Percentiles rank a stretch among this genome's conserved stretches.
Evolutionary conservation across 2,797 vertebrate genomes (phyloP).

Genomic region (Hypotaenidia okinawae): DNA sequence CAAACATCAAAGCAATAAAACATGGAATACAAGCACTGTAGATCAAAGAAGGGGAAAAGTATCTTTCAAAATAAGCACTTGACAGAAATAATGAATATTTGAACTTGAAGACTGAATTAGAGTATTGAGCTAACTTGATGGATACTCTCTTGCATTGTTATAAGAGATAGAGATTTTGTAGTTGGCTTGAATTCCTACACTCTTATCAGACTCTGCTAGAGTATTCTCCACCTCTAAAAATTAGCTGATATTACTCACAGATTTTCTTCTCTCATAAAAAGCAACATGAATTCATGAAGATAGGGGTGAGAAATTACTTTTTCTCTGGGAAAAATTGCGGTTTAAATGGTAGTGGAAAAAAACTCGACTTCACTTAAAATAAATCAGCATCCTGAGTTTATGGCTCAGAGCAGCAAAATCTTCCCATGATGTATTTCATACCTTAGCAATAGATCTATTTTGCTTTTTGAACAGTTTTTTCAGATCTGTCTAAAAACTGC

Average conservation of each 20-base stretch:
- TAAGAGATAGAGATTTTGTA: not conserved
- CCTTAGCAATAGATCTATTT: slow-evolving; percentile 37
- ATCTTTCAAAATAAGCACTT: slow-evolving; percentile 44
- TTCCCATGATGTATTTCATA: slow-evolving; percentile 25
- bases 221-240: not conserved
- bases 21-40: not conserved
- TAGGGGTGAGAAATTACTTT: not conserved
- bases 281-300: not conserved
- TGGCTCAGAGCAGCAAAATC: slow-evolving; percentile 28
- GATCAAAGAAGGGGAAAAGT: not conserved
- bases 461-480: slow-evolving; percentile 23
- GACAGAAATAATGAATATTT: slow-evolving; percentile 36
- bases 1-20: slow-evolving; percentile 31
- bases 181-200: not conserved
- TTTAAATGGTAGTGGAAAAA: not conserved
- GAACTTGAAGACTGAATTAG: slow-evolving; percentile 20
- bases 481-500: not conserved
- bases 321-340: slow-evolving; percentile 31
- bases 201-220: not conserved
- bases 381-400: slow-evolving; percentile 23
- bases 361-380: slow-evolving; percentile 40
- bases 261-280: slow-evolving; percentile 12
- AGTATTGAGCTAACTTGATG: not conserved
- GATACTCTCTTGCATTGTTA: not conserved
- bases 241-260: slow-evolving; percentile 26